Evolutionary conservation across 2,797 vertebrate genomes (phyloP).

Genomic region (Chrysocyon brachyurus): DNA sequence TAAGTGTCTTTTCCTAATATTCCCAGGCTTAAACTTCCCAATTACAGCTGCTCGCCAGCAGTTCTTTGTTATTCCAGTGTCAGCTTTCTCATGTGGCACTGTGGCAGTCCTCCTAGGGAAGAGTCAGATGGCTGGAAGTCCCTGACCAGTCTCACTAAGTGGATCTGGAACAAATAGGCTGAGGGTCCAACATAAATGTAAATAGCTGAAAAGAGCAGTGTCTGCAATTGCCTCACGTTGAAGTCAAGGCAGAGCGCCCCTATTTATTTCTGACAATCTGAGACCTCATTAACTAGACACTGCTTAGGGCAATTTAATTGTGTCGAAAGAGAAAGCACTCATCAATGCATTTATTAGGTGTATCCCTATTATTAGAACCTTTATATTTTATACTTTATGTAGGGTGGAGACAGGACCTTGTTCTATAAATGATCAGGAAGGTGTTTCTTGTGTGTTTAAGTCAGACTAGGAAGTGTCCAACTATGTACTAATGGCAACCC

Average conservation of each 20-base stretch:
- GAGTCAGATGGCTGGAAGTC: neutral
- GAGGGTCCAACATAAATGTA: neutral
- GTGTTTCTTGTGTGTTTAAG: conserved; percentile 37
- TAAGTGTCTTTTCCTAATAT: conserved; percentile 27
- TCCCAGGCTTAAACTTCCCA: conserved; percentile 42
- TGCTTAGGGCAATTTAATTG: conserved; percentile 17
- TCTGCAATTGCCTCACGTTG: neutral
- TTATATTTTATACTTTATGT: conserved; percentile 41
- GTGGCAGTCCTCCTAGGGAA: neutral
- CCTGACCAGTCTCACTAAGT: neutral
- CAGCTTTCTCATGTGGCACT: neutral
- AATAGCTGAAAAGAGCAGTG: neutral
- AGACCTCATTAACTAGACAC: neutral
- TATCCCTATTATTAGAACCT: conserved; percentile 13
- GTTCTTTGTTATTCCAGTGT: conserved; percentile 14
- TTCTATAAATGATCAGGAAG: conserved; percentile 49
- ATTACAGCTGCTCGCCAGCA: conserved; percentile 25
- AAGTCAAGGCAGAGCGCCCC: neutral
- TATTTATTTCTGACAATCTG: conserved; percentile 20
- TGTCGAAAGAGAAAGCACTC: conserved; percentile 39
- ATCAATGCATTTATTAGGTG: neutral
- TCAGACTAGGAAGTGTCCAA: conserved; percentile 59
- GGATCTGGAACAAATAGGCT: neutral
- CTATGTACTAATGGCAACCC: conserved; percentile 51
- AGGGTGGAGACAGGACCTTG: conserved; percentile 30